A percentile compares a stretch with the other conserved stretches of the same genome.
phyloP scores from a whole-genome alignment of 2,113 vertebrate genomes.

The Scomber scombrus region DNA sequence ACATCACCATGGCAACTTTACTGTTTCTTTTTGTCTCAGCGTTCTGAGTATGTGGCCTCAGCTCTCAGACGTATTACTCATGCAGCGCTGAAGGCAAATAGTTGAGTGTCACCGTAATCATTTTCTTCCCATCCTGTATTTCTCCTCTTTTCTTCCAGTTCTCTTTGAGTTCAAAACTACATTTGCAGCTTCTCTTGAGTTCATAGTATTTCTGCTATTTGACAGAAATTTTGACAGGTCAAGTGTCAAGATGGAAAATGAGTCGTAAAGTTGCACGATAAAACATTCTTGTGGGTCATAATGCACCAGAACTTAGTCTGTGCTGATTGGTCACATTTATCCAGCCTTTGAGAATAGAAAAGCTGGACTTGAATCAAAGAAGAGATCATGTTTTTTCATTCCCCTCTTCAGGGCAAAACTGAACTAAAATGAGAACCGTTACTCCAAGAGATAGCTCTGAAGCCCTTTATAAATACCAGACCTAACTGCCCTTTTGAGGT shows the following conservation, averaged over 20 bases:
- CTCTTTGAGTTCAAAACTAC: conserved; percentile 15
- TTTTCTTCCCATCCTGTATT: conserved; percentile 42
- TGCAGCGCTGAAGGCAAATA: conserved; percentile 63
- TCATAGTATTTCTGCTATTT: conserved; percentile 10
- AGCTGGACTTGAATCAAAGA: background rate
- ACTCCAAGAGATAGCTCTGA: background rate
- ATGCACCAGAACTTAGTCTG: background rate
- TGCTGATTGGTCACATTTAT: background rate
- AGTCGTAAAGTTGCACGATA: conserved; percentile 20
- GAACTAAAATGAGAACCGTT: conserved; percentile 23
- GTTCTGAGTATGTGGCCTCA: conserved; percentile 63
- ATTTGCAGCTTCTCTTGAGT: background rate
- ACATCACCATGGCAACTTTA: conserved; percentile 54
- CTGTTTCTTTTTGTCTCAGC: conserved; percentile 53
- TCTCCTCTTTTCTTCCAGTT: conserved; percentile 21
- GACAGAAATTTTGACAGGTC: conserved; percentile 12
- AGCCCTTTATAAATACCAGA: conserved; percentile 45
- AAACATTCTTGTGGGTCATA: background rate
- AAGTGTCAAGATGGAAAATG: conserved; percentile 34
- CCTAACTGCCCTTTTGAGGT: conserved; percentile 54
- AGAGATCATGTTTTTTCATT: conserved; percentile 1
- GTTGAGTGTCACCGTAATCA: conserved; percentile 69
- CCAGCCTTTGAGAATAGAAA: conserved; percentile 18
- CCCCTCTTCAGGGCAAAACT: conserved; percentile 21
- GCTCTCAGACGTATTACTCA: conserved; percentile 72